A percentile compares a stretch with the other conserved stretches of the same genome.
These are phyloP conservation scores for Calameuta filiformis DNA, from an alignment of 2,888 invertebrate genomes.

Conservation along the genomic window DNA sequence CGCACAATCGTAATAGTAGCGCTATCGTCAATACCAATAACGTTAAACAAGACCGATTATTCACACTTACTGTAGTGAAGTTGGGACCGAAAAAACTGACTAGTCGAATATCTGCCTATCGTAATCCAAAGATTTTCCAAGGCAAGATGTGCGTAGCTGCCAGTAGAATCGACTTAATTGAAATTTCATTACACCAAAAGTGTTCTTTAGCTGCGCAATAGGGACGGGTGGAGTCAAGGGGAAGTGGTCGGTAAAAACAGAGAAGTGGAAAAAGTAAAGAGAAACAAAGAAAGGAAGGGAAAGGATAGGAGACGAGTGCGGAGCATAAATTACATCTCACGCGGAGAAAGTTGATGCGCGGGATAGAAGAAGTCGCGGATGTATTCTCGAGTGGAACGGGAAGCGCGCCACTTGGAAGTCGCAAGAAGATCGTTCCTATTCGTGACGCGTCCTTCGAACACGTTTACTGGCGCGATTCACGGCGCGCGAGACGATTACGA, in stretches of 20 bases:
- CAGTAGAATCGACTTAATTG: slow-evolving; percentile 32
- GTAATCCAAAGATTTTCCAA: slow-evolving; percentile 26
- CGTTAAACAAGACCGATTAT: slow-evolving; percentile 20
- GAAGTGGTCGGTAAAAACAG: not conserved
- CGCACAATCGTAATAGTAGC: not conserved
- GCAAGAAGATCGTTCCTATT: not conserved
- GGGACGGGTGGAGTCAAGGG: not conserved
- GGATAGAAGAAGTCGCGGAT: not conserved
- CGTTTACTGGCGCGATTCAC: not conserved
- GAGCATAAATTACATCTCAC: not conserved
- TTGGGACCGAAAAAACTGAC: slow-evolving; percentile 28
- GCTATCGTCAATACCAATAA: not conserved
- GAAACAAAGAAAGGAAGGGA: not conserved
- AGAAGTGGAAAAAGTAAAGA: not conserved
- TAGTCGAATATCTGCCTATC: slow-evolving; percentile 32
- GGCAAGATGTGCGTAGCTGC: slow-evolving; percentile 22
- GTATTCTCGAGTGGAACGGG: not conserved
- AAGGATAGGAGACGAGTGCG: not conserved
- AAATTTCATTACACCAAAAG: slow-evolving; percentile 45
- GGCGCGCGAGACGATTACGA: not conserved
- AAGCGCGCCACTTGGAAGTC: not conserved
- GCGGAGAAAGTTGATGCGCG: not conserved
- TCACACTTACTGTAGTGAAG: slow-evolving; percentile 35
- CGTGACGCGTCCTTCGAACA: not conserved
- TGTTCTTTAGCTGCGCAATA: slow-evolving; percentile 26